These are phyloP conservation scores for Oncopodura yosiiana DNA, from an alignment of 1,140 invertebrate species.

Conservation along the genomic window DNA sequence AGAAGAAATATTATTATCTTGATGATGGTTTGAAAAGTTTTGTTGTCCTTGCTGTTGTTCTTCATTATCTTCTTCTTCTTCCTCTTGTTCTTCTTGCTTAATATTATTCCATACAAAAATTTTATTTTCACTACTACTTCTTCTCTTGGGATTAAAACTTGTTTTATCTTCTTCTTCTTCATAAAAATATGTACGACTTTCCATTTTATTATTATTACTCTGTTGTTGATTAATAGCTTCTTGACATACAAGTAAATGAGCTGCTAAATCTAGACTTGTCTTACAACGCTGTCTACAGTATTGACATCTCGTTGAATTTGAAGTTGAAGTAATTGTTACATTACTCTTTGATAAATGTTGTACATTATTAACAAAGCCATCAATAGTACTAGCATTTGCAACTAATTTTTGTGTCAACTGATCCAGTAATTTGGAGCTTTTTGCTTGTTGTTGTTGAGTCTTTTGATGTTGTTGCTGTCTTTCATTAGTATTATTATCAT, in stretches of 20 bases:
- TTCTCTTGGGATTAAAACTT: neutral
- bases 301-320: slow-evolving; percentile 61
- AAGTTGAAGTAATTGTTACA: slow-evolving; percentile 22
- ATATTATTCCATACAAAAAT: slow-evolving; percentile 23
- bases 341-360: slow-evolving; percentile 25
- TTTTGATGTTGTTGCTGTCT: slow-evolving; percentile 27
- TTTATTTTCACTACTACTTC: slow-evolving; percentile 5
- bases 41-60: slow-evolving; percentile 9
- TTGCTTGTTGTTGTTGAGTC: slow-evolving; percentile 40
- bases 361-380: neutral
- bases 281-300: slow-evolving; percentile 74
- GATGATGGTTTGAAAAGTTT: too few relatives aligned
- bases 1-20: too few relatives aligned
- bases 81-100: slow-evolving; percentile 37
- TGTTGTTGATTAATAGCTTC: slow-evolving; percentile 42
- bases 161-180: slow-evolving; percentile 2
- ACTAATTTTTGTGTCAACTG: slow-evolving; percentile 20
- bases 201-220: slow-evolving; percentile 28
- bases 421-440: slow-evolving; percentile 42
- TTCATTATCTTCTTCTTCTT: slow-evolving; percentile 12
- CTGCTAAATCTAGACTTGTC: slow-evolving; percentile 60
- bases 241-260: slow-evolving; percentile 59
- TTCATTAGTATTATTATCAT: neutral
- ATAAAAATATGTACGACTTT: slow-evolving; percentile 35
- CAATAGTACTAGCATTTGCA: neutral